phyloP scores from a whole-genome alignment of 2,797 vertebrate species.

The Emys orbicularis region DNA sequence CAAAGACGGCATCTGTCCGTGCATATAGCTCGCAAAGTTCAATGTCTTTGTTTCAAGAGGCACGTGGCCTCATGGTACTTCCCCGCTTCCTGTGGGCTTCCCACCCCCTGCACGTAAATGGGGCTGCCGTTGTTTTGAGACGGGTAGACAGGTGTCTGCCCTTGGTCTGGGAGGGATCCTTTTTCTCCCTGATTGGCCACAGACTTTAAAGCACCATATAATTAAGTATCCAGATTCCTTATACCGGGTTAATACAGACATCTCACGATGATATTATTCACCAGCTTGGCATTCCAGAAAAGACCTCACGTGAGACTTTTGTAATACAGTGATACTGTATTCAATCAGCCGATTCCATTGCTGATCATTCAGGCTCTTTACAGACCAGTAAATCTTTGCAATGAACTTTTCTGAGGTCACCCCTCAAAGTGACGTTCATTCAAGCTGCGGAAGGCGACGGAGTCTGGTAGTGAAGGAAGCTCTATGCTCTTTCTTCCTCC shows the following conservation, averaged over 20 bases:
- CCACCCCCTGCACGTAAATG: background rate
- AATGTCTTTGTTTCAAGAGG: background rate
- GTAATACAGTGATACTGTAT: background rate
- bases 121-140: background rate
- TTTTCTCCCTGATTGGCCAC: background rate
- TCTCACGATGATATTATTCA: too few species aligned
- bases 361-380: too few species aligned
- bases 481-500: background rate
- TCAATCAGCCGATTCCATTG: too few species aligned
- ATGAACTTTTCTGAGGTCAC: too few species aligned
- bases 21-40: too few species aligned
- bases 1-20: background rate
- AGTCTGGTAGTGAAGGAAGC: background rate
- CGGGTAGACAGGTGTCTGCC: background rate
- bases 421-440: too few species aligned
- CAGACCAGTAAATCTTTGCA: too few species aligned
- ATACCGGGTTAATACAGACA: background rate
- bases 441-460: background rate
- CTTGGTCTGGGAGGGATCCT: background rate
- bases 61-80: background rate
- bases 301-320: background rate
- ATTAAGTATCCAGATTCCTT: background rate
- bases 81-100: background rate
- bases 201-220: background rate
- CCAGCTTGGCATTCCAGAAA: too few species aligned